Conservation (phyloP, 2,888 invertebrate genomes). For the Pachymerium ferrugineum region DNA sequence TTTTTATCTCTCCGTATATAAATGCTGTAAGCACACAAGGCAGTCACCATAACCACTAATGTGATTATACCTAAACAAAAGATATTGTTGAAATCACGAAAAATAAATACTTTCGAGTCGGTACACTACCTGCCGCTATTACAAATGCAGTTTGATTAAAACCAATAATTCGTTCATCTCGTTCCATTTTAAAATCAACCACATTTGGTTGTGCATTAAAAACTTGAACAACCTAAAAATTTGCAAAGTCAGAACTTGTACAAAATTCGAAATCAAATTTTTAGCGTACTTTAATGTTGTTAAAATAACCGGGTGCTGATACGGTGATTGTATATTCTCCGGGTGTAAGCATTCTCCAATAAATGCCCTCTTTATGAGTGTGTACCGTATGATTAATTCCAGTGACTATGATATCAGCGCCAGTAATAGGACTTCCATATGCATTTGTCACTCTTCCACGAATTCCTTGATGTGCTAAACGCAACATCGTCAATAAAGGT, state of each 20-base stretch:
- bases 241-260: background rate
- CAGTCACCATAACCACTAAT: constrained; percentile 27
- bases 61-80: constrained; percentile 29
- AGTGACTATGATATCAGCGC: background rate
- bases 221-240: background rate
- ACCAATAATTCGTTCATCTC: constrained; percentile 33
- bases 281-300: constrained; percentile 29
- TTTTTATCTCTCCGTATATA: background rate
- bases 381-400: constrained; percentile 23
- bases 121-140: constrained; percentile 30
- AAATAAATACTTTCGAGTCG: background rate
- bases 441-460: background rate
- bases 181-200: constrained; percentile 28
- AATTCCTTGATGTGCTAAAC: constrained; percentile 58
- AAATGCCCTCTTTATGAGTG: constrained; percentile 62
- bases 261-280: background rate
- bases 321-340: constrained; percentile 74
- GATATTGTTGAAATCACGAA: background rate
- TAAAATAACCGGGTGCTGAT: constrained; percentile 61
- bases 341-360: constrained; percentile 86
- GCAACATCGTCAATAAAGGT: constrained; percentile 74
- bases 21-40: constrained; percentile 31
- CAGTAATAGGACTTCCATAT: background rate
- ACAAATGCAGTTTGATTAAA: constrained; percentile 32
- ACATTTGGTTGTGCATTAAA: background rate